Conservation (phyloP, 1,140 invertebrate genomes). For the Aleiodes sp. region DNA sequence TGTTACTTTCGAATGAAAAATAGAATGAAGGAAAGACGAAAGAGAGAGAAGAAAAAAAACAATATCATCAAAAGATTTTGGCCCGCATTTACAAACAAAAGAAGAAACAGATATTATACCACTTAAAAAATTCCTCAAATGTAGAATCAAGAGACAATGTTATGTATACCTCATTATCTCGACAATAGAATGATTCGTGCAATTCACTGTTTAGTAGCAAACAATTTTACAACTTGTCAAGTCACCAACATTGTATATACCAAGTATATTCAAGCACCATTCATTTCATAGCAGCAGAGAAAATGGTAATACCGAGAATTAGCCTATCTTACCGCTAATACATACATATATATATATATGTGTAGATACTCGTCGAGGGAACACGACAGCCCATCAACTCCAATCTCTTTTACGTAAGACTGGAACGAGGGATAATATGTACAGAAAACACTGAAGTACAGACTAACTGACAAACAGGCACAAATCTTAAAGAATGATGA, state of each 20-base stretch:
- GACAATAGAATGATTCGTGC: not conserved
- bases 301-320: slow-evolving; percentile 8
- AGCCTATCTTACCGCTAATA: not conserved
- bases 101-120: too few relatives aligned
- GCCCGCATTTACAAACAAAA: too few relatives aligned
- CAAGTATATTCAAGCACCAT: too few relatives aligned
- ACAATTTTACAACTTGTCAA: not conserved
- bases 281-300: not conserved
- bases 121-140: too few relatives aligned
- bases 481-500: not conserved
- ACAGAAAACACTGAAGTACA: not conserved
- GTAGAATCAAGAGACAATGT: too few relatives aligned
- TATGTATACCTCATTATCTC: not conserved
- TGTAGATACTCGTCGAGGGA: not conserved
- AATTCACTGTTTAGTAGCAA: not conserved
- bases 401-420: slow-evolving; percentile 11
- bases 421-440: not conserved
- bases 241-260: not conserved
- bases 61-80: too few relatives aligned
- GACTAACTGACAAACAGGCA: not conserved
- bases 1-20: not conserved
- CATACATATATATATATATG: too few relatives aligned
- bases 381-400: slow-evolving; percentile 10
- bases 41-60: too few relatives aligned
- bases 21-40: too few relatives aligned